phyloP scores from a whole-genome alignment of 2,113 vertebrate genomes.

The Hucho hucho region DNA sequence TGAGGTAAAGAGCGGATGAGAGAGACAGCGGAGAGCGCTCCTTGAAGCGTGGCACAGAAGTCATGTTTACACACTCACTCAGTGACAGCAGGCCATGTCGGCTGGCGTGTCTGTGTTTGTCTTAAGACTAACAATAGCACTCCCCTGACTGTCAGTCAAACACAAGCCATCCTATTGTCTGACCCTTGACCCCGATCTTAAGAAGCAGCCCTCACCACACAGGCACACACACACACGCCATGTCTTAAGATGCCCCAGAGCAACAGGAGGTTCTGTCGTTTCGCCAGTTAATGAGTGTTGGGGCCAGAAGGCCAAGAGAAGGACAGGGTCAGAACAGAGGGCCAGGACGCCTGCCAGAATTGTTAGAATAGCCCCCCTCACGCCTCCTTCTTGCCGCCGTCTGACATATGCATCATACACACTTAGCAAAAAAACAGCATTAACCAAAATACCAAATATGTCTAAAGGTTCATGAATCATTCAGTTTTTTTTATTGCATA shows the following conservation, averaged over 20 bases:
- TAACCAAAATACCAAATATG: no score
- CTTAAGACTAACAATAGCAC: neutral
- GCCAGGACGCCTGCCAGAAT: no score
- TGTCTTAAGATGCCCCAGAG: conserved; percentile 45
- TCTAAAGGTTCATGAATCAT: no score
- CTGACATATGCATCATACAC: conserved; percentile 37
- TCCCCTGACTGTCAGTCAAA: conserved; percentile 32
- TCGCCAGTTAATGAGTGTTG: conserved; percentile 59
- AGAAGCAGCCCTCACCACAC: no score
- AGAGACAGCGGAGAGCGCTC: neutral
- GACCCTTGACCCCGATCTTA: neutral
- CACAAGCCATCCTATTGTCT: conserved; percentile 46
- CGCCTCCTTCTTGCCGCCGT: neutral
- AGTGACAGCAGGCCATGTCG: neutral
- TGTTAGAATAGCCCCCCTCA: neutral
- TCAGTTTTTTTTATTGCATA: no score
- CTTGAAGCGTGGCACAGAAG: neutral
- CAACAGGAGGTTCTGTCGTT: conserved; percentile 58
- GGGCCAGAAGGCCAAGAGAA: conserved; percentile 34
- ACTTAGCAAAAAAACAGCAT: no score
- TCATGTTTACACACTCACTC: neutral
- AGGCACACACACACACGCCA: neutral
- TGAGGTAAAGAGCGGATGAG: conserved; percentile 1
- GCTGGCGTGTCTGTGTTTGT: neutral
- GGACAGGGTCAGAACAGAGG: conserved; percentile 43